A percentile compares a stretch with the other conserved stretches of the same genome.
These are phyloP conservation scores for Patella caerulea DNA, from an alignment of 2,888 invertebrate genomes.

Conservation along the genomic window DNA sequence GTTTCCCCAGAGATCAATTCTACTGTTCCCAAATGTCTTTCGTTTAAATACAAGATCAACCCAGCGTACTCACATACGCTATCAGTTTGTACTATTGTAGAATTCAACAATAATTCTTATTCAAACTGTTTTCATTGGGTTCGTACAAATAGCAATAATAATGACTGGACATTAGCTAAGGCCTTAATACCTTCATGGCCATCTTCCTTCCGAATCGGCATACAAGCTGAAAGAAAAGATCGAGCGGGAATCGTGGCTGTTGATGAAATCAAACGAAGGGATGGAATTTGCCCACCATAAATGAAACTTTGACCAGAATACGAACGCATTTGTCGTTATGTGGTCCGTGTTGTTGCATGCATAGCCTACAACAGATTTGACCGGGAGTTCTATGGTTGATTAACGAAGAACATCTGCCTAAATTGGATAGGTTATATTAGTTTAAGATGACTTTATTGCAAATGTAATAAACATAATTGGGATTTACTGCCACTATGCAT, in stretches of 20 bases:
- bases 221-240: conserved; percentile 21
- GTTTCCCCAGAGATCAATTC: conserved; percentile 32
- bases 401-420: too few relatives aligned
- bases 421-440: too few relatives aligned
- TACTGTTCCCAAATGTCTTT: conserved; percentile 30
- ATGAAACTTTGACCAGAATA: too few relatives aligned
- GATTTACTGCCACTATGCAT: too few relatives aligned
- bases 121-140: conserved; percentile 27
- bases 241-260: conserved; percentile 15
- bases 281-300: conserved; percentile 19
- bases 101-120: conserved; percentile 7
- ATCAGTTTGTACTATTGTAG: conserved; percentile 27
- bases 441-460: too few relatives aligned
- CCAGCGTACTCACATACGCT: conserved; percentile 19
- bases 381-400: too few relatives aligned
- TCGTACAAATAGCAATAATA: conserved; percentile 15
- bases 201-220: conserved; percentile 19
- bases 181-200: conserved; percentile 11
- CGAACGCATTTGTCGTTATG: too few relatives aligned
- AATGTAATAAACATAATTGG: too few relatives aligned
- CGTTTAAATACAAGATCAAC: conserved; percentile 28
- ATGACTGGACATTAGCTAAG: conserved; percentile 18
- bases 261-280: conserved; percentile 24
- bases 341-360: too few relatives aligned
- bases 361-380: too few relatives aligned